Base-by-base conservation (phyloP, 2,797 vertebrate species). In the Pantherophis alleghaniensis region DNA sequence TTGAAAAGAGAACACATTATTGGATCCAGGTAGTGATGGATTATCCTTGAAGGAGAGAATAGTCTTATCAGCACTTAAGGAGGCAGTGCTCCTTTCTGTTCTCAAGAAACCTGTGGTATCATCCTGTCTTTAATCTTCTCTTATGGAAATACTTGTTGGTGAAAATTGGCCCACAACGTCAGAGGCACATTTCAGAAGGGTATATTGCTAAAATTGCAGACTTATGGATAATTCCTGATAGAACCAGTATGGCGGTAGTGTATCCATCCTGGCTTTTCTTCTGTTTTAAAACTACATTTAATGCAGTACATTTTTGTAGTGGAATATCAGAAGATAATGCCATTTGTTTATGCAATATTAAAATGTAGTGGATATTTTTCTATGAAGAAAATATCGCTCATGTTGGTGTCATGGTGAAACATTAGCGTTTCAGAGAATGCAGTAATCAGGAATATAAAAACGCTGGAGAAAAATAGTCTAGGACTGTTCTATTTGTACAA, bases 371-470 rank as follows among this genome's bases (percentile, higher is more conserved):
- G 0, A 26, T 87, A 66, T 57, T 12, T 20, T 88, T 87, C 56
- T 69, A 61, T 91, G 53, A 37, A 55, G 11, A 18, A 79, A 93
- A 32, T 9, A 12, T 83, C 24, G 6, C 12, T n/a, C 12, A 1
- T 83, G 51, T 57, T 22, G 56, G 12, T 83, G 55, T 37, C 13
- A 37, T 83, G 60, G 18, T 83, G 28, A 92, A 1, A 1, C 7
- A 51, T 5, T 60, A 57, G 14, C 0, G 20, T 51, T 63, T 86
- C 89, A 87, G 18, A 56, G 55, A 79, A 3, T 53, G 42, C 4
- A 37, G 13, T 0, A 0, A 5, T 2, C 12, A 61, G 55, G 32
- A 83, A 18, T 3, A 2, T 1, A 7, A n/a, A 61, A 63, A 18
- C 2, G 1, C 4, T 1, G 83, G 18, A 66, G 7, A 86, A 91